These are phyloP conservation scores for Brachymystax lenok DNA, from an alignment of 2,797 vertebrate genomes.

Conservation along the genomic window DNA sequence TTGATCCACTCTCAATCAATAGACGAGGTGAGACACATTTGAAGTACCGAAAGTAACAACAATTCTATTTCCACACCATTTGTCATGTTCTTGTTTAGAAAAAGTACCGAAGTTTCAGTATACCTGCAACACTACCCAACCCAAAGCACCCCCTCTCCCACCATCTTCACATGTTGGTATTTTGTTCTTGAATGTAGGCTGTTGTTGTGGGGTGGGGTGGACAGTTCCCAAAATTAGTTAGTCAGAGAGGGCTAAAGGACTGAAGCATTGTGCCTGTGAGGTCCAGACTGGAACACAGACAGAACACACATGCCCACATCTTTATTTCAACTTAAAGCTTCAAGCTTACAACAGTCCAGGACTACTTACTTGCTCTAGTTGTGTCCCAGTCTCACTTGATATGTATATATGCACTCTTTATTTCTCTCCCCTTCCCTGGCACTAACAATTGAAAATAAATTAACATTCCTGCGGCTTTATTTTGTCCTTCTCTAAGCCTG, in stretches of 20 bases:
- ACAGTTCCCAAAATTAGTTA: conserved; percentile 48
- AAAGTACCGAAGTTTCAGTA: too few species aligned
- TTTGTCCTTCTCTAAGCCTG: conserved; percentile 70
- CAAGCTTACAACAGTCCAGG: conserved; percentile 63
- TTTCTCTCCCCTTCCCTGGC: conserved; percentile 59
- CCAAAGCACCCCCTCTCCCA: conserved; percentile 55
- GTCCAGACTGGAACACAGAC: conserved; percentile 33
- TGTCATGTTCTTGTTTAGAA: too few species aligned
- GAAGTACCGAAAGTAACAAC: too few species aligned
- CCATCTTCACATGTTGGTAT: conserved; percentile 51
- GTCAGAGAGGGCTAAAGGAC: conserved; percentile 56
- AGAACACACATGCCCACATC: conserved; percentile 43
- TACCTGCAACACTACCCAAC: conserved; percentile 31
- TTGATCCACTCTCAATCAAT: too few species aligned
- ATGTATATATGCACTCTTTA: conserved; percentile 79
- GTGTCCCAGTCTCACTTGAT: conserved; percentile 73
- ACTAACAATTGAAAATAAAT: conserved; percentile 83
- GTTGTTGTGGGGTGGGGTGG: background rate
- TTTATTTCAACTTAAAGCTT: conserved; percentile 64
- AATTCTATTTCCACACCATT: too few species aligned
- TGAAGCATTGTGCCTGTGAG: conserved; percentile 60
- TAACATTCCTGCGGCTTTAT: conserved; percentile 83
- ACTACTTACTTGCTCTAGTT: conserved; percentile 61
- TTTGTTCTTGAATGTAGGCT: conserved; percentile 58
- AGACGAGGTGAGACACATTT: too few species aligned